phyloP scores from a whole-genome alignment of 2,797 vertebrate species.

The Neosilurus mollespiculum region DNA sequence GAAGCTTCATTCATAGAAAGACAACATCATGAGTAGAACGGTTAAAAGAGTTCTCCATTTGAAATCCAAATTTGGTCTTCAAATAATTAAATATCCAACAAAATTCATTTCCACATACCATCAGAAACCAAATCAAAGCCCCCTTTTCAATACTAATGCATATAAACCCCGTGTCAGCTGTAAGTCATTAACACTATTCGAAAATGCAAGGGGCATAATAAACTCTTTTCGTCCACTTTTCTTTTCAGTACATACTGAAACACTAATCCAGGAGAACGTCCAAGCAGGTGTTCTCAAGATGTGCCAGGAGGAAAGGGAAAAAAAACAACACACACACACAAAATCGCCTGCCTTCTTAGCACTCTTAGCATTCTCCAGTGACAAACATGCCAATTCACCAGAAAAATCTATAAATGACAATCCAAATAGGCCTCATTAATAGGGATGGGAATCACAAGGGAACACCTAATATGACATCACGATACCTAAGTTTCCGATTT shows the following conservation, averaged over 20 bases:
- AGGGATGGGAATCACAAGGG: too few relatives aligned
- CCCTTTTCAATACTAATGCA: not conserved
- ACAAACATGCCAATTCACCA: constrained; percentile 23
- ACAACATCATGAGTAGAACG: not conserved
- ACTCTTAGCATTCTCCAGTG: not conserved
- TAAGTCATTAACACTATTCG: constrained; percentile 14
- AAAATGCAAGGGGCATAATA: not conserved
- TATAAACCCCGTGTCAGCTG: constrained; percentile 23
- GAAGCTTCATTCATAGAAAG: not conserved
- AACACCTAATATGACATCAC: too few relatives aligned
- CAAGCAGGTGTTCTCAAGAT: constrained; percentile 59
- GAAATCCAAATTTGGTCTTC: not conserved
- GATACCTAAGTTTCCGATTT: too few relatives aligned
- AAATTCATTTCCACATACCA: constrained; percentile 30
- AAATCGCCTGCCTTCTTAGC: constrained; percentile 15
- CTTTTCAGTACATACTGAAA: constrained; percentile 34
- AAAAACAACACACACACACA: too few relatives aligned
- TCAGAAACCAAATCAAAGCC: constrained; percentile 19
- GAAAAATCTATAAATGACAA: not conserved
- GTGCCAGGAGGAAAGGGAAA: not conserved
- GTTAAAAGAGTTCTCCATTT: not conserved
- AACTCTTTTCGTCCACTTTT: not conserved
- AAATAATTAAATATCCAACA: constrained; percentile 11
- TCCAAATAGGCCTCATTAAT: not conserved
- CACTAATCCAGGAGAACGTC: constrained; percentile 26